phyloP scores from a whole-genome alignment of 2,888 invertebrate species.

The Germaria angustata region DNA sequence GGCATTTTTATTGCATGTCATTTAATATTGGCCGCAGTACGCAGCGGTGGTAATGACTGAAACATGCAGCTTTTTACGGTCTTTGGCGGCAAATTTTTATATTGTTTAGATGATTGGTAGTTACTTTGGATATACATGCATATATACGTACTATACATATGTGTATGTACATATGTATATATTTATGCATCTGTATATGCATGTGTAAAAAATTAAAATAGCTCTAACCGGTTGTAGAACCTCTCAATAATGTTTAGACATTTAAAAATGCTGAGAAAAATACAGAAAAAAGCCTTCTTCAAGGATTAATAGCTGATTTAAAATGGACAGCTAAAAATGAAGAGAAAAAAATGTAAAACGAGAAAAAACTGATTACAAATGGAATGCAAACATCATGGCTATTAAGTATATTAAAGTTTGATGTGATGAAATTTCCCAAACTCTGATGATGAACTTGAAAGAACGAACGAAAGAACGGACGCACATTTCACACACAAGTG shows the following conservation, averaged over 20 bases:
- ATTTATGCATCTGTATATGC: background rate
- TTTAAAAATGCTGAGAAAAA: conserved; percentile 62
- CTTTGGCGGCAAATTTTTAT: conserved; percentile 65
- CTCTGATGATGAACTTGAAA: conserved; percentile 52
- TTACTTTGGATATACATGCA: conserved; percentile 13
- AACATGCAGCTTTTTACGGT: conserved; percentile 56
- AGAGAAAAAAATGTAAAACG: conserved; percentile 43
- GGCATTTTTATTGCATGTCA: conserved; percentile 67
- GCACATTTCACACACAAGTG: conserved; percentile 42
- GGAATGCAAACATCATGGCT: conserved; percentile 66
- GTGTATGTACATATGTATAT: background rate
- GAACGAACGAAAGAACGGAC: conserved; percentile 21
- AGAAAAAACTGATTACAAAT: conserved; percentile 61
- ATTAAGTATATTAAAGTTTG: conserved; percentile 66
- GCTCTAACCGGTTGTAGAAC: conserved; percentile 57
- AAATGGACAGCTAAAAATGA: conserved; percentile 54
- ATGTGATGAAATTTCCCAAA: conserved; percentile 64
- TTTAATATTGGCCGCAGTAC: conserved; percentile 59
- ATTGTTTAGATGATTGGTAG: conserved; percentile 64
- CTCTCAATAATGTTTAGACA: conserved; percentile 61
- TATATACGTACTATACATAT: background rate
- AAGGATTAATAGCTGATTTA: conserved; percentile 64
- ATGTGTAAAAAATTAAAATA: conserved; percentile 44
- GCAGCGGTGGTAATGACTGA: conserved; percentile 59
- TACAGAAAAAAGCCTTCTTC: conserved; percentile 46